A percentile compares a stretch with the other conserved stretches of the same genome.
phyloP scores from a whole-genome alignment of 37 sponge, comb jelly and placozoan species.

The Aplysina aerophoba region DNA sequence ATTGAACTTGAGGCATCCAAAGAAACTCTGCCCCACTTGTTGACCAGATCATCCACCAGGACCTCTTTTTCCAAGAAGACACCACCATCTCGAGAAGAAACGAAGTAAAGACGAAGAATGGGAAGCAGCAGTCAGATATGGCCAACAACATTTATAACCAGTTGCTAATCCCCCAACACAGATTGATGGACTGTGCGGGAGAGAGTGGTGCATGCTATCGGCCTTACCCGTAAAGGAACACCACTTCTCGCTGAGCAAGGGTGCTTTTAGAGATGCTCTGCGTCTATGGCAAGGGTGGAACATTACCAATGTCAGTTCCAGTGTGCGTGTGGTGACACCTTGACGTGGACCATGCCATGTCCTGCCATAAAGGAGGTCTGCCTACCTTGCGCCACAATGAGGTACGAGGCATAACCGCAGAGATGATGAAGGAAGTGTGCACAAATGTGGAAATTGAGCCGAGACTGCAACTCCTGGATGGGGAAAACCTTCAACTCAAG shows the following conservation, averaged over 20 bases:
- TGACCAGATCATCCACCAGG: no score
- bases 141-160: no score
- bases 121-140: no score
- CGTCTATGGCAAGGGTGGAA: not conserved
- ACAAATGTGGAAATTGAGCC: not conserved
- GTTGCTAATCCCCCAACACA: no score
- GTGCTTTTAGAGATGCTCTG: not conserved
- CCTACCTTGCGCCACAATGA: not conserved
- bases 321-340: no score
- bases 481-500: not conserved
- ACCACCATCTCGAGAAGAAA: no score
- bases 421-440: not conserved
- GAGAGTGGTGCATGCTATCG: not conserved
- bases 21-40: not conserved
- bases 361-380: not conserved
- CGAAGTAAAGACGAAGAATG: no score
- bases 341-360: not conserved
- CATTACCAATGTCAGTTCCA: not conserved
- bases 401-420: not conserved
- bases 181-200: not conserved
- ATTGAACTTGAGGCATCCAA: not conserved
- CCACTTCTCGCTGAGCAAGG: not conserved
- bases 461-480: not conserved
- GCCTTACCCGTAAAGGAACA: not conserved
- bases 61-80: no score